Percentiles rank a stretch among this genome's conserved stretches.
Evolutionary conservation across 2,888 invertebrate species (phyloP).

Genomic region (Adelognathus sp.): DNA sequence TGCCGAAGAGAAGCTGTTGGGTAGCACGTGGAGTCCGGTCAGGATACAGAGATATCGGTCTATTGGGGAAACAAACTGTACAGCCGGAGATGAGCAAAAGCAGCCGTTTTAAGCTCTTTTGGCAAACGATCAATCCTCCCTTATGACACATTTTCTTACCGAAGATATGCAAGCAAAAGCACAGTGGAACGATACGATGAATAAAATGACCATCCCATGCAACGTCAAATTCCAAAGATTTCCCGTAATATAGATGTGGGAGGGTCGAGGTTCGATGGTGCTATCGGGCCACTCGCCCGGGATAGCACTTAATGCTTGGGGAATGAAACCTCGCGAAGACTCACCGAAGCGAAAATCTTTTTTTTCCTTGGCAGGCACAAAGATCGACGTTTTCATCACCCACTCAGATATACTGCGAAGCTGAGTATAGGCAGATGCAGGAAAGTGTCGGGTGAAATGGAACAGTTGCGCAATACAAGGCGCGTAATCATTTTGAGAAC

Average conservation of each 20-base stretch:
- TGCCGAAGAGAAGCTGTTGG: background rate
- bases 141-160: background rate
- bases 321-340: background rate
- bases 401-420: no score
- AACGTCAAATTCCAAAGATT: constrained; percentile 15
- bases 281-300: background rate
- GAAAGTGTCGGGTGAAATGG: no score
- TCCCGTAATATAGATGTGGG: background rate
- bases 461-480: no score
- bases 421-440: no score
- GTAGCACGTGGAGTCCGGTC: background rate
- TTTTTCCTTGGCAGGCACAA: background rate
- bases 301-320: constrained; percentile 7
- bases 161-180: background rate
- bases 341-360: constrained; percentile 1
- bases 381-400: background rate
- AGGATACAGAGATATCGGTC: constrained; percentile 17
- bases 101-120: background rate
- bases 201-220: background rate
- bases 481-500: no score
- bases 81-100: background rate
- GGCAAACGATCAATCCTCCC: background rate
- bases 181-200: background rate
- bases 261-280: constrained; percentile 7
- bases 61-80: background rate